Base-by-base conservation (phyloP, 2,113 vertebrate species). In the Bombycilla garrulus region DNA sequence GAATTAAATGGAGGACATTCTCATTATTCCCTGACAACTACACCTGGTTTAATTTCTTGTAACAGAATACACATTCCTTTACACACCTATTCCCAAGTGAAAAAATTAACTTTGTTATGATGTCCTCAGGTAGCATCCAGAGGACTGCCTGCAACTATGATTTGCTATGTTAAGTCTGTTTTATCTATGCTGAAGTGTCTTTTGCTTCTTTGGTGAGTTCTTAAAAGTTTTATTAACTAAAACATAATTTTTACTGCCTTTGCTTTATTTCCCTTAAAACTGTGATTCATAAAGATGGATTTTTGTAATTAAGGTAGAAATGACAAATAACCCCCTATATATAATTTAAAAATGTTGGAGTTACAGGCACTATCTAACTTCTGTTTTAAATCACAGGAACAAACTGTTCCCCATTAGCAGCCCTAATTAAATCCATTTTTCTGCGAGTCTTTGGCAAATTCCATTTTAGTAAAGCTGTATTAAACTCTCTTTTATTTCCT, bases 341-440 rank as follows among this genome's bases (percentile, higher is more conserved):
- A 96, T 98, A 97, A 97, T 98, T 98, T 97, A 97, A 97, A 83
- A 97, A 90, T 86, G 91, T 95, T 96, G 92, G 95, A 97, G 97
- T 97, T 94, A 97, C 96, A 83, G 90, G 92, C 95, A 95, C 82
- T 93, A 95, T 96, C 91, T 54, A 88, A 93, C 78, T 93, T 91
- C 62, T 61, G 90, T 92, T 96, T 97, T 98, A 98, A 98, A 97
- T 98, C 97, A 97, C 45, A 61, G 90, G 96, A 96, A 96, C 86
- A 97, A 97, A 97, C 21, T 91, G 91, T 95, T 98, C 89, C 70
- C 90, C 95, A 98, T 98, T 98, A 98, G 97, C 54, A 35, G 85
- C n/a, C 95, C 97, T 98, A 98, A 98, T 98, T 98, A 98, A 98
- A 97, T 97, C 95, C 96, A 98, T 98, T 98, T 98, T 97, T 98